Evolutionary conservation across 2,888 invertebrate genomes (phyloP).

Genomic region (Amphipyra berbera): DNA sequence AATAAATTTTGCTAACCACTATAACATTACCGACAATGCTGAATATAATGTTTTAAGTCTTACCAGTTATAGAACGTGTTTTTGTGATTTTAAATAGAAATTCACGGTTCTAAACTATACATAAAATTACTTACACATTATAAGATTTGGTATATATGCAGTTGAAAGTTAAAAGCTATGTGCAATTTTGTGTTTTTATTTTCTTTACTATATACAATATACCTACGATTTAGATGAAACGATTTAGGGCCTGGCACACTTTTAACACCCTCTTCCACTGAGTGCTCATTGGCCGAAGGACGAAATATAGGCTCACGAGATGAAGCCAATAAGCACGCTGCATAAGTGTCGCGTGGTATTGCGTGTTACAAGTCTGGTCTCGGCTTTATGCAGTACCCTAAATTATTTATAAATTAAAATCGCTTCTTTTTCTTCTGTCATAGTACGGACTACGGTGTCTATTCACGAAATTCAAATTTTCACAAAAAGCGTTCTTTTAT

Average conservation of each 20-base stretch:
- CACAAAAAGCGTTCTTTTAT: too few species aligned
- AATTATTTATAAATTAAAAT: too few species aligned
- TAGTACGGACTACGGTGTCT: too few species aligned
- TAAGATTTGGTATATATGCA: conserved; percentile 49
- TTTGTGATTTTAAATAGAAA: conserved; percentile 71
- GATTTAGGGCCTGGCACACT: neutral
- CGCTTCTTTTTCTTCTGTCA: too few species aligned
- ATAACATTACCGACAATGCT: conserved; percentile 80
- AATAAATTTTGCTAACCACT: conserved; percentile 84
- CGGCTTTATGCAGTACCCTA: too few species aligned
- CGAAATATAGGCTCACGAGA: too few species aligned
- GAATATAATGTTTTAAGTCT: conserved; percentile 71
- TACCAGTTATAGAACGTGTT: conserved; percentile 65
- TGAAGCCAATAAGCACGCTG: too few species aligned
- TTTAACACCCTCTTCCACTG: too few species aligned
- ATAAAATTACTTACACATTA: conserved; percentile 44
- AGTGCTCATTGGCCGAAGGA: too few species aligned
- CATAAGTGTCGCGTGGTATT: too few species aligned
- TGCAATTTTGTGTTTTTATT: conserved; percentile 49
- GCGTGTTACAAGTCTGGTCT: too few species aligned
- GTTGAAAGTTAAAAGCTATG: conserved; percentile 47
- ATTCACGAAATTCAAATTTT: too few species aligned
- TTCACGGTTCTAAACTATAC: conserved; percentile 50
- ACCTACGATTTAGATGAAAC: conserved; percentile 23
- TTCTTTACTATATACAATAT: conserved; percentile 27